Evolutionary conservation across 1,140 invertebrate species (phyloP), one percentile per base, ranked within the genome.

Genomic region (Trichonephila inaurata): DNA sequence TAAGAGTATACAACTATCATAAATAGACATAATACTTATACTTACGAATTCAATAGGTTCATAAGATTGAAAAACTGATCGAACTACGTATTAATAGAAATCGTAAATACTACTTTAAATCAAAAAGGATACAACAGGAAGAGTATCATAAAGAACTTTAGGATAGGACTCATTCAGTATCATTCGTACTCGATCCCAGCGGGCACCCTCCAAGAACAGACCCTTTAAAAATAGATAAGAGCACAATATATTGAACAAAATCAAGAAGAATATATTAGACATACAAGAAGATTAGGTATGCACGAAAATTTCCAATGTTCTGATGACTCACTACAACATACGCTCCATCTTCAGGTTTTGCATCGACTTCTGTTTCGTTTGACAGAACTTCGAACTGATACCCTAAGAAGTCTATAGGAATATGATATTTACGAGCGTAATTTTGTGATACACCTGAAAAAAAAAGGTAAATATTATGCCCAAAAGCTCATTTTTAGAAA

Each of bases 101-200:
- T 24, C 8, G 10, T 12, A 85, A 85, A 28, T 61, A 6, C 6
- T 61, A 60, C 12, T 16, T 24, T 60, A 21, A 0, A 60, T 18
- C 60, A 4, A 87, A 66, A 94, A 95, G 90, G 88, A 94, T 96
- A 98, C 98, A 95, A 97, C 96, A 10, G 98, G 98, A 95, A 99
- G 97, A 0, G 96, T 96, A 94, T 98, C 98, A 95, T 97, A 98
- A 4, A 99, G 96, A 61, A 98, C 96, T 96, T 98, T 98, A 0
- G 98, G 97, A 16, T 96, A 95, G 0, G 98, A 98, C 96, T 99
- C 98, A 86, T 97, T 97, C 6, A 99, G 95, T 89, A 96, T 95
- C 89, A 96, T 95, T 7, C 89, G 95, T 89, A 96, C 95, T 62
- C 96, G 91, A 94, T 96, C 96, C 96, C 96, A 97, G 96, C 93